Conservation (phyloP, 92 coral and sea anemone species). For the Palythoa grandiflora region DNA sequence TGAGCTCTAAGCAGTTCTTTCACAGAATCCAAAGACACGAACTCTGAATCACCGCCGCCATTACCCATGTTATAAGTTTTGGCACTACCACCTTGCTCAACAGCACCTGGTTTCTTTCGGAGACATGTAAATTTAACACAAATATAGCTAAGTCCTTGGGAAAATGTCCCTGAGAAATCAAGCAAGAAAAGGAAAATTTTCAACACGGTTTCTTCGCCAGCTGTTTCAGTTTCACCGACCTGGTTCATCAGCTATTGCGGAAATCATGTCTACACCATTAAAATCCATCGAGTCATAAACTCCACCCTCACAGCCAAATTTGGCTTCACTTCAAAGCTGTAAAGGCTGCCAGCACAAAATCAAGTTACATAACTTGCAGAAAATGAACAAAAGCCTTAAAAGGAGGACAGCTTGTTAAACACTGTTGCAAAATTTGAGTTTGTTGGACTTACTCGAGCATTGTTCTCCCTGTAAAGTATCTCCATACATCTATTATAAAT, state of each 20-base stretch:
- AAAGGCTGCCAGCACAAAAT: slow-evolving; percentile 3
- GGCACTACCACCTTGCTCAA: not conserved
- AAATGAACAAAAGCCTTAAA: not conserved
- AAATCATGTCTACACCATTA: not conserved
- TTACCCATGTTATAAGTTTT: not conserved
- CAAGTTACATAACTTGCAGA: not conserved
- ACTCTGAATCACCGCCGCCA: not conserved
- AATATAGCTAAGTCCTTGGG: too few relatives aligned
- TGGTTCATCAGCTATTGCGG: not conserved
- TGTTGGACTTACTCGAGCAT: too few relatives aligned
- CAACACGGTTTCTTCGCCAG: too few relatives aligned
- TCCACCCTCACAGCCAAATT: not conserved
- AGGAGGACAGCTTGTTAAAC: not conserved
- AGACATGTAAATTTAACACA: too few relatives aligned
- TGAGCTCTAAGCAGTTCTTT: not conserved
- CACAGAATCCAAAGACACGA: not conserved
- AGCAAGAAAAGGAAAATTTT: too few relatives aligned
- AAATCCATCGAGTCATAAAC: not conserved
- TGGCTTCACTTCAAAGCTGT: not conserved
- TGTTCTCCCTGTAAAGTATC: too few relatives aligned
- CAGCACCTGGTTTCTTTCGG: not conserved
- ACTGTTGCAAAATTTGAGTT: not conserved
- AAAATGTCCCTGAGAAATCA: too few relatives aligned
- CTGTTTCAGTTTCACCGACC: not conserved
- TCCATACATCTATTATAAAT: too few relatives aligned